phyloP scores from a whole-genome alignment of 2,797 vertebrate genomes.

The Trachops cirrhosus region DNA sequence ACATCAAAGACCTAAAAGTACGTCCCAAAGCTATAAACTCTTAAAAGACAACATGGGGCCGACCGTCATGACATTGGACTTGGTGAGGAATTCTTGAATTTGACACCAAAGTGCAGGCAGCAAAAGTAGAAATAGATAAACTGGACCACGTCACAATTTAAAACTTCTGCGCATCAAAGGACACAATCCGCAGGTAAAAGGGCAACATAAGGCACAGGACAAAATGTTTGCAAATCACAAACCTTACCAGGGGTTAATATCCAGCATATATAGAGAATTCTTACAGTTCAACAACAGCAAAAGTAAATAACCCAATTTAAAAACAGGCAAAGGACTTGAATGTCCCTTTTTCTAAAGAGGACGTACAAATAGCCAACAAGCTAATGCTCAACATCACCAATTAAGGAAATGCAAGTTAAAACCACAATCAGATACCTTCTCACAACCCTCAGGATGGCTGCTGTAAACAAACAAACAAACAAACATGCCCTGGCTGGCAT shows the following conservation, averaged over 20 bases:
- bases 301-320: background rate
- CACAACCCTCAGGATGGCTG: background rate
- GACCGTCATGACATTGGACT: background rate
- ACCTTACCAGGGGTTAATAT: background rate
- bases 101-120: background rate
- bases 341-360: background rate
- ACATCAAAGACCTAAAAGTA: background rate
- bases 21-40: background rate
- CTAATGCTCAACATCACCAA: background rate
- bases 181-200: background rate
- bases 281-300: background rate
- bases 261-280: background rate
- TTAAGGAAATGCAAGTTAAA: background rate
- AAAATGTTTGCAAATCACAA: background rate
- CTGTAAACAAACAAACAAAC: background rate
- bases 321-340: background rate
- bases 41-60: background rate
- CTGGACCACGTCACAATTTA: background rate
- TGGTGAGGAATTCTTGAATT: background rate
- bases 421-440: background rate
- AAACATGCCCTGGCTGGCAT: too few relatives aligned
- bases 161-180: background rate
- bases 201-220: background rate
- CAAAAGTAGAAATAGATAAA: background rate
- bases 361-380: background rate